A percentile compares a stretch with the other conserved stretches of the same genome.
Conservation (phyloP, 1,140 invertebrate species). For the Euura saliciscinereae region DNA sequence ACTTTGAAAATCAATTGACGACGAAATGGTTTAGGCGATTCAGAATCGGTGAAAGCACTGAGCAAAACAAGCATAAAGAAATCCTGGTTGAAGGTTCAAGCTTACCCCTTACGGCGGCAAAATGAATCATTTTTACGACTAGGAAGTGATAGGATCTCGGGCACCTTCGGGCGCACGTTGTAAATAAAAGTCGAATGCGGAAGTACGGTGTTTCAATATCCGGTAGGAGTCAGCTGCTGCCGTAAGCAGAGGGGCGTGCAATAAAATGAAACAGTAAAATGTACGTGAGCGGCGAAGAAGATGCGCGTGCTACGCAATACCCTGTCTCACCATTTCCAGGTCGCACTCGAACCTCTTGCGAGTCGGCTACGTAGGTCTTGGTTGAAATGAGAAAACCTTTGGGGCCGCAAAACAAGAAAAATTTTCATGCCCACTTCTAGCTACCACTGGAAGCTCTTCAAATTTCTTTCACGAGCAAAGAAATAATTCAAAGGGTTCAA, state of each 20-base stretch:
- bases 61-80: background rate
- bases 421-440: no score
- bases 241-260: background rate
- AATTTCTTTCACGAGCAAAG: no score
- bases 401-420: no score
- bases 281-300: background rate
- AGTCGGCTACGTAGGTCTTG: no score
- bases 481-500: no score
- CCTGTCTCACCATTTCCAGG: background rate
- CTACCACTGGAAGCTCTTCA: no score
- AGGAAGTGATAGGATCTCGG: background rate
- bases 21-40: no score
- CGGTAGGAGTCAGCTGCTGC: background rate
- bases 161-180: background rate
- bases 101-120: background rate
- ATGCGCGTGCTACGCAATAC: background rate
- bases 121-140: conserved; percentile 5
- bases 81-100: background rate
- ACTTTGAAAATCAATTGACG: no score
- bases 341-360: no score
- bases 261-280: conserved; percentile 4
- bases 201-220: conserved; percentile 1
- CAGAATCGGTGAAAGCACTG: no score
- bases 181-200: background rate
- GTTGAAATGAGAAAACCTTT: no score